phyloP scores from a whole-genome alignment of 2,113 vertebrate genomes.

The Carlito syrichta region DNA sequence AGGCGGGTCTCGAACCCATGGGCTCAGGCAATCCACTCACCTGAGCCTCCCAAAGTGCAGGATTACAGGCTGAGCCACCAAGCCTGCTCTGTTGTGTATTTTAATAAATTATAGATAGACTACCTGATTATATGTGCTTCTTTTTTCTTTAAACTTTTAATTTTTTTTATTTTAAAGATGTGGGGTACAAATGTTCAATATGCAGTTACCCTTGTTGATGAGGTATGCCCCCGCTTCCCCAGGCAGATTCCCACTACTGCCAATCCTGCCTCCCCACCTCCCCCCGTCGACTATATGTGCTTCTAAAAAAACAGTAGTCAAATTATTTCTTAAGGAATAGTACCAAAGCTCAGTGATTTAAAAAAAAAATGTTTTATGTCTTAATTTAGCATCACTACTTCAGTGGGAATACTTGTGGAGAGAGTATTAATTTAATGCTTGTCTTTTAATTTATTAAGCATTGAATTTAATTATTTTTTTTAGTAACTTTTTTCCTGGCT shows the following conservation, averaged over 20 bases:
- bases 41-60: too few relatives aligned
- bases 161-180: too few relatives aligned
- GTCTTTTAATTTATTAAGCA: constrained; percentile 4
- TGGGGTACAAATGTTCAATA: too few relatives aligned
- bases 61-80: too few relatives aligned
- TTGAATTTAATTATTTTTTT: constrained; percentile 6
- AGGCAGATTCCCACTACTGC: too few relatives aligned
- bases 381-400: neutral
- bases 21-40: too few relatives aligned
- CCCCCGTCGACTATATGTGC: too few relatives aligned
- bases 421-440: constrained; percentile 24
- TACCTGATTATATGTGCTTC: neutral
- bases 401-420: neutral
- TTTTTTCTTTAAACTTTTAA: too few relatives aligned
- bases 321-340: constrained; percentile 12
- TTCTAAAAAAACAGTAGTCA: neutral
- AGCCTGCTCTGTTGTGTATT: neutral
- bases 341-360: neutral
- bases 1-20: too few relatives aligned
- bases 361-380: neutral
- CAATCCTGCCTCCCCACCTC: too few relatives aligned
- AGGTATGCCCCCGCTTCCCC: too few relatives aligned
- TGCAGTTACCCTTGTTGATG: too few relatives aligned
- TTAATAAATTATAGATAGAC: constrained; percentile 1
- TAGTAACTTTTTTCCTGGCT: neutral